phyloP scores from a whole-genome alignment of 1,140 invertebrate genomes.

The Popillia japonica region DNA sequence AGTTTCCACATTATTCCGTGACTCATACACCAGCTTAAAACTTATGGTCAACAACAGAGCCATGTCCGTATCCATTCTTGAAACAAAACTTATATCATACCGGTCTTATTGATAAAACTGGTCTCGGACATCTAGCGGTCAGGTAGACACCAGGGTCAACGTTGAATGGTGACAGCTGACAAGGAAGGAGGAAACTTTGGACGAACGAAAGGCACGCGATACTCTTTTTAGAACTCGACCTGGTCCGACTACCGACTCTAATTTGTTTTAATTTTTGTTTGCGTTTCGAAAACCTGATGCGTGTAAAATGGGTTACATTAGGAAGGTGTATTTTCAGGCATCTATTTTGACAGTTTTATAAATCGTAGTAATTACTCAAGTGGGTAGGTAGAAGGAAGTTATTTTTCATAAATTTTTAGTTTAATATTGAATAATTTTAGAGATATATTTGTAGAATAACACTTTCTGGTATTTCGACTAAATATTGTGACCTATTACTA shows the following conservation, averaged over 20 bases:
- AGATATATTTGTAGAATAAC: too few relatives aligned
- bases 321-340: not conserved
- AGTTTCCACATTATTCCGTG: too few relatives aligned
- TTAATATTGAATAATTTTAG: too few relatives aligned
- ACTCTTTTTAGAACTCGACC: constrained; percentile 18
- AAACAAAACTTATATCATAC: not conserved
- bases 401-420: not conserved
- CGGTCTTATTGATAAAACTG: constrained; percentile 12
- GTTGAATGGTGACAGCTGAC: constrained; percentile 20
- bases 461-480: too few relatives aligned
- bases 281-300: not conserved
- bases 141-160: not conserved
- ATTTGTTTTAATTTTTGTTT: constrained; percentile 21
- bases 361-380: constrained; percentile 6
- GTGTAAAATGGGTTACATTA: not conserved
- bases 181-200: not conserved
- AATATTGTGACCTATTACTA: too few relatives aligned
- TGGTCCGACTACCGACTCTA: constrained; percentile 22
- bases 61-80: not conserved
- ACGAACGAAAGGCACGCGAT: not conserved
- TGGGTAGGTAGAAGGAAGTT: not conserved
- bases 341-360: constrained; percentile 24
- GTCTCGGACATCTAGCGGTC: not conserved
- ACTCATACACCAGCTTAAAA: not conserved
- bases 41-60: not conserved